A percentile compares a stretch with the other conserved stretches of the same genome.
Evolutionary conservation across 2,797 vertebrate genomes (phyloP).

Genomic region (Esox masquinongy): DNA sequence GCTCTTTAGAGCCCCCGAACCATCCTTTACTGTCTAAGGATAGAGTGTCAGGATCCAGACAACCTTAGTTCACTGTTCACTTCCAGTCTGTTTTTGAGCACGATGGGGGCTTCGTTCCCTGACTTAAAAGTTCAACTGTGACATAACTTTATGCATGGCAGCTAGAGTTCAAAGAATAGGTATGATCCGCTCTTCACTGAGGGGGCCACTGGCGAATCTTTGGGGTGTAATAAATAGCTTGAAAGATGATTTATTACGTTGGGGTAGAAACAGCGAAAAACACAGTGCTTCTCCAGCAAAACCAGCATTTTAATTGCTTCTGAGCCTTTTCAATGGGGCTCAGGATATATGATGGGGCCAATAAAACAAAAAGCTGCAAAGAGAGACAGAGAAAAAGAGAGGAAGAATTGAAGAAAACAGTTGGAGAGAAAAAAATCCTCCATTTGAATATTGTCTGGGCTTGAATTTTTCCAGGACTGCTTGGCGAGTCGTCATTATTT

Average conservation of each 20-base stretch:
- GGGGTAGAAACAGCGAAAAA: constrained; percentile 54
- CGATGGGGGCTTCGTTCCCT: constrained; percentile 41
- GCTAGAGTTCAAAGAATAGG: constrained; percentile 73
- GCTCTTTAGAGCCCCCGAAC: constrained; percentile 63
- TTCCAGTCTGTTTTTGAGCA: constrained; percentile 52
- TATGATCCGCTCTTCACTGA: constrained; percentile 57
- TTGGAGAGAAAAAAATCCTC: neutral
- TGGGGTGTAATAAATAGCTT: constrained; percentile 66
- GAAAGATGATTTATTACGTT: constrained; percentile 65
- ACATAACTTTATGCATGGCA: constrained; percentile 70
- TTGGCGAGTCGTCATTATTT: constrained; percentile 58
- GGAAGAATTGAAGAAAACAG: neutral
- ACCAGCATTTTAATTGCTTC: constrained; percentile 56
- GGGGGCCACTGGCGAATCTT: constrained; percentile 58
- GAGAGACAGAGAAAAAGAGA: constrained; percentile 18
- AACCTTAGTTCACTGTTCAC: constrained; percentile 39
- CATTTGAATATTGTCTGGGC: constrained; percentile 55
- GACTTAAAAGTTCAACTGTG: constrained; percentile 64
- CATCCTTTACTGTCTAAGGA: constrained; percentile 76
- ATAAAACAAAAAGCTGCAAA: constrained; percentile 34
- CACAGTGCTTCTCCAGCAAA: constrained; percentile 36
- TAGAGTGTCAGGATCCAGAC: constrained; percentile 63
- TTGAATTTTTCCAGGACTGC: constrained; percentile 42
- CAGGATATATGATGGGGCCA: constrained; percentile 46
- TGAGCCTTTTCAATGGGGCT: constrained; percentile 48